These are phyloP conservation scores for Myotis daubentonii DNA, from an alignment of 2,797 vertebrate species.

Conservation along the genomic window DNA sequence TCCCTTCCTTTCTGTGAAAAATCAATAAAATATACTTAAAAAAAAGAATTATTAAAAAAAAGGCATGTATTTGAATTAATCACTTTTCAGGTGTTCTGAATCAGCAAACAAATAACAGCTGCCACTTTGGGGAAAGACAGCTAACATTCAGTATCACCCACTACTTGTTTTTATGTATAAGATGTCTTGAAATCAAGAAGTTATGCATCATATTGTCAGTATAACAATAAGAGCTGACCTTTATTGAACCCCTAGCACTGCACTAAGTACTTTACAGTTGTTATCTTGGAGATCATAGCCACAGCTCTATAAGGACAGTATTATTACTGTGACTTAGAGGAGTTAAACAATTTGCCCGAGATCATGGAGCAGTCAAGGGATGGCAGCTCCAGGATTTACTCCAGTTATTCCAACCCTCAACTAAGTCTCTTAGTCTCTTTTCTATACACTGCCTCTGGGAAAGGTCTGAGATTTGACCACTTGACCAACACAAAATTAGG, in stretches of 20 bases:
- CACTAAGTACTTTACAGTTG: background rate
- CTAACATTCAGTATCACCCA: background rate
- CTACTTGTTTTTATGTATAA: background rate
- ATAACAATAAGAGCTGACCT: background rate
- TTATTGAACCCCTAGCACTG: background rate
- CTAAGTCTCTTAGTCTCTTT: background rate
- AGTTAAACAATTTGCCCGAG: background rate
- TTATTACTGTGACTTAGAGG: background rate
- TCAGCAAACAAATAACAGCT: background rate
- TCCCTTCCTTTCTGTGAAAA: too few relatives aligned
- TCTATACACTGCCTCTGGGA: background rate
- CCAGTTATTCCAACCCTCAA: background rate
- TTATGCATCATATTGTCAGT: background rate
- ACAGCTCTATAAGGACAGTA: background rate
- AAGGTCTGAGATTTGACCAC: background rate
- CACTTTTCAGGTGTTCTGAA: slow-evolving; percentile 10
- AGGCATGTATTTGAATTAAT: background rate
- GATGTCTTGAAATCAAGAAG: background rate
- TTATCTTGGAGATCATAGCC: background rate
- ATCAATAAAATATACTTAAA: too few relatives aligned
- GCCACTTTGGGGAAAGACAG: background rate
- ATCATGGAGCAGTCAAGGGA: background rate
- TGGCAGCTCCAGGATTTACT: background rate
- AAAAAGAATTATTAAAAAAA: too few relatives aligned
- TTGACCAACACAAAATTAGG: background rate